Conservation (phyloP, 2,797 vertebrate genomes). For the Echeneis naucrates region DNA sequence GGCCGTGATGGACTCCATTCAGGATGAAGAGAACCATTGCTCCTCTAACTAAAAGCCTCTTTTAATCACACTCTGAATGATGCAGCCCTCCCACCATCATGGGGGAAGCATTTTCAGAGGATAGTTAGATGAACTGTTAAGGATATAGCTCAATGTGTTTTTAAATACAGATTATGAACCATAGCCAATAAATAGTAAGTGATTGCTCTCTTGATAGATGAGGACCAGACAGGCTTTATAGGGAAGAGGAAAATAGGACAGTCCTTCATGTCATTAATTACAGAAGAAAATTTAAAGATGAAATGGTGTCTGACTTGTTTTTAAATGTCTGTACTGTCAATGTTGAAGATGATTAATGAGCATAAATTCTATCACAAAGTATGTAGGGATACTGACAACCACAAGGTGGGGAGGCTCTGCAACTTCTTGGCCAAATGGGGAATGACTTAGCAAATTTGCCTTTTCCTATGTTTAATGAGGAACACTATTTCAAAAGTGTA, state of each 20-base stretch:
- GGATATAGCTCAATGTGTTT: neutral
- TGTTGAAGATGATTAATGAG: no score
- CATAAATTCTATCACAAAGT: no score
- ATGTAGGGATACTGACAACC: no score
- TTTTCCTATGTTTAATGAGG: neutral
- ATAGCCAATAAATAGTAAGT: neutral
- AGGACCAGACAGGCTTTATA: neutral
- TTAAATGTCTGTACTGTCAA: no score
- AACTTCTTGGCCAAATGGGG: neutral
- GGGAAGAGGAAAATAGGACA: no score
- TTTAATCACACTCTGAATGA: neutral
- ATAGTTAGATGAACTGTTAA: neutral
- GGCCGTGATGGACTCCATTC: neutral
- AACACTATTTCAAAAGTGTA: neutral
- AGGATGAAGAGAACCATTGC: neutral
- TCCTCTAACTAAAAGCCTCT: neutral
- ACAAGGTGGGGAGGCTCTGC: neutral
- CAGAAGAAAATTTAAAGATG: no score
- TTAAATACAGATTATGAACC: neutral
- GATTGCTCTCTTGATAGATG: neutral
- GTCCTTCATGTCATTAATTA: no score
- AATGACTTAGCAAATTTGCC: neutral
- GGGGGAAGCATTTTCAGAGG: neutral
- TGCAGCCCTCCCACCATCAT: neutral
- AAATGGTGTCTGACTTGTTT: no score